These are phyloP conservation scores for Chouioia cunea DNA, from an alignment of 2,888 invertebrate species.

Conservation along the genomic window DNA sequence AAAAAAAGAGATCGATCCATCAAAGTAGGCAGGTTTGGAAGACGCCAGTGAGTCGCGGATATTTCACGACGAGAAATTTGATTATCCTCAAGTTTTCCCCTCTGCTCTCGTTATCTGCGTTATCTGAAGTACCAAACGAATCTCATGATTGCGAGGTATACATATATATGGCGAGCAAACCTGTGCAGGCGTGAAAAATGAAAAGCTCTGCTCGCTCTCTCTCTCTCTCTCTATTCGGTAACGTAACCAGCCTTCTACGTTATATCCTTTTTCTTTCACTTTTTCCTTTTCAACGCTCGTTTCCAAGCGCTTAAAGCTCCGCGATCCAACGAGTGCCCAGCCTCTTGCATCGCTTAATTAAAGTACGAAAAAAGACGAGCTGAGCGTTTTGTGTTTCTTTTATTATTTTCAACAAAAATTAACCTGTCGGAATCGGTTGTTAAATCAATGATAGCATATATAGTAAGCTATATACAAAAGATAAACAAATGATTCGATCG, in stretches of 20 bases:
- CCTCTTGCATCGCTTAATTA: constrained; percentile 18
- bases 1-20: too few species aligned
- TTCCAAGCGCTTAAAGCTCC: constrained; percentile 16
- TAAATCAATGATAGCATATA: too few species aligned
- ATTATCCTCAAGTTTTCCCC: neutral
- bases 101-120: constrained; percentile 21
- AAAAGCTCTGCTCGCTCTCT: constrained; percentile 9
- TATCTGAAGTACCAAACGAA: constrained; percentile 21
- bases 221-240: neutral
- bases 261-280: neutral
- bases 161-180: neutral
- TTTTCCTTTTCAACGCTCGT: neutral
- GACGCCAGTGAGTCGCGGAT: too few species aligned
- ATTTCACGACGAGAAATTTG: too few species aligned
- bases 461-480: too few species aligned
- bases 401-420: too few species aligned
- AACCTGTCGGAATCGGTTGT: too few species aligned
- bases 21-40: too few species aligned
- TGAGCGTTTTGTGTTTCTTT: too few species aligned
- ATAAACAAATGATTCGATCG: too few species aligned
- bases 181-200: constrained; percentile 29
- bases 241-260: too few species aligned
- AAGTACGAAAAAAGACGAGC: neutral
- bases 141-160: constrained; percentile 33
- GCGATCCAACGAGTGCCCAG: neutral